Base-by-base conservation (phyloP, 1,140 invertebrate genomes). In the Trialeurodes vaporariorum region DNA sequence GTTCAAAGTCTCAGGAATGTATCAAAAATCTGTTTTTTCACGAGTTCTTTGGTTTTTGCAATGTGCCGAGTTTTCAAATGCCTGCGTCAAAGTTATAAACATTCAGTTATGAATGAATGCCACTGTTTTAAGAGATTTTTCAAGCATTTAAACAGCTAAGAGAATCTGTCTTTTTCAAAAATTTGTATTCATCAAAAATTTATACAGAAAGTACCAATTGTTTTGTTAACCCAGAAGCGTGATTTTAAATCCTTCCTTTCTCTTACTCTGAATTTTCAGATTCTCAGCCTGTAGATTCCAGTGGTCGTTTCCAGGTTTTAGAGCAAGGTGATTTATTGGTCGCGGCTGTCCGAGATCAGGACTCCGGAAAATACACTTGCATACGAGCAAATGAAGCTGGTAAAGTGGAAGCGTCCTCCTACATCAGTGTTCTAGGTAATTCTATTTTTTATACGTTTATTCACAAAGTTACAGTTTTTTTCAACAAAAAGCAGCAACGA, bases 361-460 rank as follows among this genome's bases (percentile, higher is more conserved):
- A 98, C 77, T 87, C 86, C 69, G 95, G 94, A 59, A 86, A 89
- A 74, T 98, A 97, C 76, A 90, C 87, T 11, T 98, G 94, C 77
- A 82, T 91, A 62, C 83, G 93, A 68, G 83, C 88, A 25, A 98
- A 98, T 76, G 91, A 92, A 77, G 92, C 91, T 40, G 94, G 94
- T 49, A 85, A 85, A 68, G 87, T 92, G 9, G 85, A 89, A 74
- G 92, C 86, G 67, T 87, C 90, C 70, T 93, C 89, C 60, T 87
- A 85, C 77, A 81, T 97, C 26, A 84, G 83, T 63, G 91, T 96
- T 61, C 80, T 94, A 73, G 89, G 93, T 94, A 83, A 82, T 64
- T 59, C 9, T 25, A 26, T 27, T n/a, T 25, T 25, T 27, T 24
- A 27, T n/a, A n/a, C n/a, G n/a, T n/a, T n/a, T n/a, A n/a, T n/a